phyloP scores from a whole-genome alignment of 2,797 vertebrate genomes.

The Scarus forsteni region DNA sequence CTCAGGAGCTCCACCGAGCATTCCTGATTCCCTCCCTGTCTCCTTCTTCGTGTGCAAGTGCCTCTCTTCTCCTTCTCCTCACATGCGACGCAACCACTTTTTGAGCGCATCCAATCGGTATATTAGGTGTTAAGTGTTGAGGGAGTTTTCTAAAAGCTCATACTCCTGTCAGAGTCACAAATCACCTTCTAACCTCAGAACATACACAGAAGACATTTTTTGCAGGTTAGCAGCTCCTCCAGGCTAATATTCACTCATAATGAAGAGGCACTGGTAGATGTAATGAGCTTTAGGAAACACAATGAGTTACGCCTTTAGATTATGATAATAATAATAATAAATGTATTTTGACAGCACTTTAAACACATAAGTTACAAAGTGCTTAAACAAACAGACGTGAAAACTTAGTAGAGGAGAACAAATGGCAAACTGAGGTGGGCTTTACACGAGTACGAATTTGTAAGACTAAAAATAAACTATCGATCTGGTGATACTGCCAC shows the following conservation, averaged over 20 bases:
- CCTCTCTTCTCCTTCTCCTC: constrained; percentile 2
- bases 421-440: too few relatives aligned
- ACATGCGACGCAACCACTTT: not conserved
- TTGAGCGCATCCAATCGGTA: not conserved
- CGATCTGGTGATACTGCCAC: too few relatives aligned
- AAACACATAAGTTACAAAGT: too few relatives aligned
- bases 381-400: too few relatives aligned
- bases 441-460: too few relatives aligned
- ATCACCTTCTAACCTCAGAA: constrained; percentile 1
- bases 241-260: not conserved
- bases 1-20: constrained; percentile 53
- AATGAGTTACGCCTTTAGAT: too few relatives aligned
- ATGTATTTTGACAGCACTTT: too few relatives aligned
- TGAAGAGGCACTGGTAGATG: not conserved
- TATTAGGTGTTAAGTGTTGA: not conserved
- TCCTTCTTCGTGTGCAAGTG: not conserved
- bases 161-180: not conserved
- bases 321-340: too few relatives aligned
- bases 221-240: not conserved
- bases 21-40: constrained; percentile 41
- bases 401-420: too few relatives aligned
- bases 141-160: not conserved
- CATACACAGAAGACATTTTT: not conserved
- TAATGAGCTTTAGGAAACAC: not conserved
- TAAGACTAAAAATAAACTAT: too few relatives aligned